These are phyloP conservation scores for Beroe forskalii DNA, from an alignment of 37 sponge, comb jelly and placozoan genomes.

Conservation along the genomic window DNA sequence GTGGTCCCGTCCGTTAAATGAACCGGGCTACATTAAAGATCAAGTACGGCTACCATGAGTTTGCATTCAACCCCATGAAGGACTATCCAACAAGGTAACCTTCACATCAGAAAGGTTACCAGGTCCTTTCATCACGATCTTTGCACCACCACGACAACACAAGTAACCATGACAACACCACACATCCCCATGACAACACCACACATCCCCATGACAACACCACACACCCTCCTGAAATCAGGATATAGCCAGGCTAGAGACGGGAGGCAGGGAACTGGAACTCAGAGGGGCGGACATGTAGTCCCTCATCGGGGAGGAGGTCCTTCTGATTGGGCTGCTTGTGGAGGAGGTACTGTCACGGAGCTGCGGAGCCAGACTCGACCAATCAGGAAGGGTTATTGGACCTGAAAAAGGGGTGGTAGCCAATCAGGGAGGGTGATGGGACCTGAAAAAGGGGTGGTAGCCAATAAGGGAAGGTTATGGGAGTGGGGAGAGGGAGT, in stretches of 20 bases:
- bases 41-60: too few species aligned
- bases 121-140: too few species aligned
- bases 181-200: too few species aligned
- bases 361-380: slow-evolving; percentile 41
- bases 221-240: neutral
- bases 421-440: slow-evolving; percentile 26
- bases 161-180: too few species aligned
- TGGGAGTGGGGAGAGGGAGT: too few species aligned
- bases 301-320: slow-evolving; percentile 28
- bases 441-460: neutral
- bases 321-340: neutral
- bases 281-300: slow-evolving; percentile 5
- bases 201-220: neutral
- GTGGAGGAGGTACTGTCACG: neutral
- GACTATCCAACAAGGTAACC: too few species aligned
- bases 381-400: slow-evolving; percentile 27
- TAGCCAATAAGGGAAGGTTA: slow-evolving; percentile 21
- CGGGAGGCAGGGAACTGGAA: slow-evolving; percentile 7
- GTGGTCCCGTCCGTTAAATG: too few species aligned
- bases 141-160: too few species aligned
- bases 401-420: neutral
- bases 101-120: too few species aligned
- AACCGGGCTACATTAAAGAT: too few species aligned
- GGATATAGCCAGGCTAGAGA: slow-evolving; percentile 26
- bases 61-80: too few species aligned